Evolutionary conservation across 1,140 invertebrate species (phyloP).

Genomic region (Drosophila sechellia): DNA sequence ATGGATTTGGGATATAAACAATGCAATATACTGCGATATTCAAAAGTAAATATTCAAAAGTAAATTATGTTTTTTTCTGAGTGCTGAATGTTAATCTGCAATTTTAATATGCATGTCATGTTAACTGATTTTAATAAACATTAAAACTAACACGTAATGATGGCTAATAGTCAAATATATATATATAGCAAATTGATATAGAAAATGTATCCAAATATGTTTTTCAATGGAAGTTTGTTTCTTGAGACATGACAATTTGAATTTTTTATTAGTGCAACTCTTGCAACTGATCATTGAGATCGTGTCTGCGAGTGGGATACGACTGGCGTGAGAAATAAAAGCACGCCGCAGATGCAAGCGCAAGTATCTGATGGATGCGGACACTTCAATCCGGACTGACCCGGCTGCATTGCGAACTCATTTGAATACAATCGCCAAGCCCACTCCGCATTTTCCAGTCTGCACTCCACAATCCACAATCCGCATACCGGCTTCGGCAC

Average conservation of each 20-base stretch:
- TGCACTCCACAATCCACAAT: constrained; percentile 27
- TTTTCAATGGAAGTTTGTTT: too few relatives aligned
- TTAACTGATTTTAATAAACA: too few relatives aligned
- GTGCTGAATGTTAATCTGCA: too few relatives aligned
- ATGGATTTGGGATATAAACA: not conserved
- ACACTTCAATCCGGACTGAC: constrained; percentile 43
- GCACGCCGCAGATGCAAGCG: constrained; percentile 33
- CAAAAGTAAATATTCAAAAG: too few relatives aligned
- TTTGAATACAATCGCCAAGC: constrained; percentile 69
- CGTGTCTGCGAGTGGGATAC: constrained; percentile 36
- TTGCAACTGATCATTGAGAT: constrained; percentile 19
- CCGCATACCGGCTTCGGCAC: constrained; percentile 23
- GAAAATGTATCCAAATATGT: too few relatives aligned
- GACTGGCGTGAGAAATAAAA: constrained; percentile 52
- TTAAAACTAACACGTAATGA: too few relatives aligned
- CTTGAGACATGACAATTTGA: too few relatives aligned
- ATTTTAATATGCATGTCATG: too few relatives aligned
- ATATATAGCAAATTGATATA: too few relatives aligned
- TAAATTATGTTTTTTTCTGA: too few relatives aligned
- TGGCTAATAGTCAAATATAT: too few relatives aligned
- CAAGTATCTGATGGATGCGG: constrained; percentile 42
- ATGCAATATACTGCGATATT: too few relatives aligned
- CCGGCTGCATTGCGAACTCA: constrained; percentile 36
- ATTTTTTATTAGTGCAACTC: constrained; percentile 11
- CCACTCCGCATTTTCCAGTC: constrained; percentile 17